phyloP scores from a whole-genome alignment of 2,888 invertebrate genomes.

The Drosophila engyochracea region DNA sequence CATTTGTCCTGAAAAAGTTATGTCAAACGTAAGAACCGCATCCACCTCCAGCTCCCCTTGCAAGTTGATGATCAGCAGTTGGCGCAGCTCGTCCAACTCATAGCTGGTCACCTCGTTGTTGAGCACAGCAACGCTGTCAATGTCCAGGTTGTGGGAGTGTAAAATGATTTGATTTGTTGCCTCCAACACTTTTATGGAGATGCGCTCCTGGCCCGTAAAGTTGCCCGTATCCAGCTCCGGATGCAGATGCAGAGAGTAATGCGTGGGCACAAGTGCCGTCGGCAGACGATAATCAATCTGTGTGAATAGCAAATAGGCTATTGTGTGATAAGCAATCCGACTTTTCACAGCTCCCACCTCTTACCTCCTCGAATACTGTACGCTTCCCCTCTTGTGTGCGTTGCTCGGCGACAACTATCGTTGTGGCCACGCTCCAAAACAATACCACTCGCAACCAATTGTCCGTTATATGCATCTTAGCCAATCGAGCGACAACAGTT shows the following conservation, averaged over 20 bases:
- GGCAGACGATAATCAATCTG: conserved; percentile 86
- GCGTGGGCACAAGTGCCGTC: conserved; percentile 87
- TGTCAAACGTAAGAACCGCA: conserved; percentile 86
- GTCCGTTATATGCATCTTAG: conserved; percentile 55
- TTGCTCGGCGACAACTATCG: conserved; percentile 63
- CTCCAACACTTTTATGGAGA: conserved; percentile 85
- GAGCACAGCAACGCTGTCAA: conserved; percentile 67
- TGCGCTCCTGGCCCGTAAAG: conserved; percentile 87
- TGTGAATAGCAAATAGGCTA: background rate
- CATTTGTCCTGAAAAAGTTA: conserved; percentile 89
- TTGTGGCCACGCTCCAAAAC: conserved; percentile 59
- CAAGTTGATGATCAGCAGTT: conserved; percentile 76
- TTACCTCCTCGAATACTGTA: conserved; percentile 36
- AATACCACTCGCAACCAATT: conserved; percentile 49
- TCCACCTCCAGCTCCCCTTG: conserved; percentile 69
- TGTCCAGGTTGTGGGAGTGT: conserved; percentile 87
- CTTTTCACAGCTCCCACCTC: background rate
- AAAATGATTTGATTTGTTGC: conserved; percentile 86
- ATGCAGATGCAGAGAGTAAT: conserved; percentile 89
- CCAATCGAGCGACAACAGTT: conserved; percentile 39
- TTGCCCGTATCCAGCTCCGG: conserved; percentile 88
- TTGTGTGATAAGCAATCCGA: background rate
- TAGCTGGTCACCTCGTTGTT: conserved; percentile 36
- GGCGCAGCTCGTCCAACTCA: conserved; percentile 59
- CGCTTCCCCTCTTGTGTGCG: conserved; percentile 42